Evolutionary conservation across 2,113 vertebrate species (phyloP).

Genomic region (Gopherus flavomarginatus): DNA sequence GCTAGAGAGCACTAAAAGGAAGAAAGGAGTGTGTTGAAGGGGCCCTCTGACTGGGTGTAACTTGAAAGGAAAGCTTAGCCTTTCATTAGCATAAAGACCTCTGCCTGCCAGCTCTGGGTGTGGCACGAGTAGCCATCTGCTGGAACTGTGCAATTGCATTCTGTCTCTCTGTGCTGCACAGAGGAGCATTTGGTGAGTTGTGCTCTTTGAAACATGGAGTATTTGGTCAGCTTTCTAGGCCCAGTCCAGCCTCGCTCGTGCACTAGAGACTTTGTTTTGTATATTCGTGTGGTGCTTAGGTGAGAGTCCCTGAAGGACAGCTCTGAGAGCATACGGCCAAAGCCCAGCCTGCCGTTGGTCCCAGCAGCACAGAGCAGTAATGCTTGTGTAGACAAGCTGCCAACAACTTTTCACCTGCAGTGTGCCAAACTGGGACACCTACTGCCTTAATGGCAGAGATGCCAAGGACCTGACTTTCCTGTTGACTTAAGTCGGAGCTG

Average conservation of each 20-base stretch:
- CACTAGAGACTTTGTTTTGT: background rate
- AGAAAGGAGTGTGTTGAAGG: background rate
- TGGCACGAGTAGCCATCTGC: background rate
- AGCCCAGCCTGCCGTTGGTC: background rate
- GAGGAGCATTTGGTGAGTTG: background rate
- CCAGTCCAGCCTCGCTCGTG: background rate
- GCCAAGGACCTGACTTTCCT: background rate
- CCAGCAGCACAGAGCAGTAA: background rate
- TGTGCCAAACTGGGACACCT: background rate
- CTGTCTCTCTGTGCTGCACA: background rate
- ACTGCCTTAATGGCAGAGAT: background rate
- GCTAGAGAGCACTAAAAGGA: background rate
- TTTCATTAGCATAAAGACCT: slow-evolving; percentile 15
- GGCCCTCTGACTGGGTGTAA: background rate
- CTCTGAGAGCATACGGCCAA: background rate
- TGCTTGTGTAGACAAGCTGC: background rate
- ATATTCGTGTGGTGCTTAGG: background rate
- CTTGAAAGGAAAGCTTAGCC: background rate
- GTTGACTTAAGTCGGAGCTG: background rate
- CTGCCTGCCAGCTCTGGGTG: background rate
- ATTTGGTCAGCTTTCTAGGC: background rate
- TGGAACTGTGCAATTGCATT: background rate
- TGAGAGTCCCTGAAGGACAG: background rate
- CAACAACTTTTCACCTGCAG: background rate
- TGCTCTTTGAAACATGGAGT: background rate